Conservation (phyloP, 1,140 invertebrate genomes). For the Scaptomyza montana region DNA sequence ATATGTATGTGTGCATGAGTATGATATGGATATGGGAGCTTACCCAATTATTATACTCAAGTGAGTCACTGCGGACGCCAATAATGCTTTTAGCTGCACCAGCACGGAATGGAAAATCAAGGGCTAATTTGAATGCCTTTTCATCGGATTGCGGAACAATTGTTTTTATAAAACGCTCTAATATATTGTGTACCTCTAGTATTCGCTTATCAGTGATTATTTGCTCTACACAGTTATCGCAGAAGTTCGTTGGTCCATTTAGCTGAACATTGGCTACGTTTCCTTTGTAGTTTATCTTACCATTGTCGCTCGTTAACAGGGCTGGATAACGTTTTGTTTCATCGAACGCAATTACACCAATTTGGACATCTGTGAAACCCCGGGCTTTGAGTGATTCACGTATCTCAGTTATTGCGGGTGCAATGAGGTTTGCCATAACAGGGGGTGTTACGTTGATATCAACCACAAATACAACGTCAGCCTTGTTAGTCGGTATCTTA, state of each 20-base stretch:
- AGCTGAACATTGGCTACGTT: slow-evolving; percentile 85
- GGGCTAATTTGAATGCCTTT: slow-evolving; percentile 85
- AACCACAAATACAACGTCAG: slow-evolving; percentile 89
- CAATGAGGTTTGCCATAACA: slow-evolving; percentile 82
- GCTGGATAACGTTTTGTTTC: slow-evolving; percentile 85
- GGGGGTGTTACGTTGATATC: slow-evolving; percentile 85
- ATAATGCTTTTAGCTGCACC: slow-evolving; percentile 86
- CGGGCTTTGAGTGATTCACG: slow-evolving; percentile 81
- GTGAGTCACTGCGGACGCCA: slow-evolving; percentile 81
- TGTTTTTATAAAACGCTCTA: slow-evolving; percentile 57
- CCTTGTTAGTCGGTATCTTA: slow-evolving; percentile 88
- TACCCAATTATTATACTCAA: slow-evolving; percentile 77
- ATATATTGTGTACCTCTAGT: slow-evolving; percentile 63
- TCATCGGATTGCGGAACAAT: slow-evolving; percentile 80
- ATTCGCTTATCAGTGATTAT: slow-evolving; percentile 67
- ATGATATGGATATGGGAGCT: not conserved
- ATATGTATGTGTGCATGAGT: not conserved
- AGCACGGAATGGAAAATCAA: slow-evolving; percentile 87
- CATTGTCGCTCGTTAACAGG: slow-evolving; percentile 85
- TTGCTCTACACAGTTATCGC: slow-evolving; percentile 65
- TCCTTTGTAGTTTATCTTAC: slow-evolving; percentile 85
- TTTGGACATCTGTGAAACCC: slow-evolving; percentile 86
- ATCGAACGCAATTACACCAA: slow-evolving; percentile 86
- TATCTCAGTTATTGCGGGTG: slow-evolving; percentile 80
- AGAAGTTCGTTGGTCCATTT: slow-evolving; percentile 71